Evolutionary conservation across 2,797 vertebrate species (phyloP), one percentile per base, ranked within the genome.

Genomic region (Spondyliosoma cantharus): DNA sequence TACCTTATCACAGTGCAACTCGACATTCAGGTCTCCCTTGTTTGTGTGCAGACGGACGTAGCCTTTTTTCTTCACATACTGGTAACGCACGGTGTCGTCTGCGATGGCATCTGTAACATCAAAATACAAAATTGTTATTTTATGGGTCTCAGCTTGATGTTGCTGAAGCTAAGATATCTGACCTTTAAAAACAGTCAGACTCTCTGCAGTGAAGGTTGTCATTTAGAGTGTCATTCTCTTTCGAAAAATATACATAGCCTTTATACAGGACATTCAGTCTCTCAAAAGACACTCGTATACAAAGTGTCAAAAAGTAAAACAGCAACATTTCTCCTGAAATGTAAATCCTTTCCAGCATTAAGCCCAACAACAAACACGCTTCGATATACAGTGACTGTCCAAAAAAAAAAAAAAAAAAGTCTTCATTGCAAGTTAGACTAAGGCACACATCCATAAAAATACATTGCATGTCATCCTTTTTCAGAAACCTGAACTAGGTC

Each of bases 1-100:
- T 87, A 98, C 97, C 97, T 98, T 96, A 86, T 99, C 97, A 56
- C 97, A 99, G 91, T 99, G 95, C 70, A 99, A 83, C 93, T 99
- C 98, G 46, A 99, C 71, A 83, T 99, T 99, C 9, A 99, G 82
- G 89, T 97, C 97, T 22, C 98, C 98, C 84, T 96, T 96, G 90
- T 94, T 99, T 3, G 98, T 99, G 89, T 97, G 96, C 7, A 99
- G 92, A 65, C 97, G 95, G 60, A 98, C 94, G 0, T 99, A 99
- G 59, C 97, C 97, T 76, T 99, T 99, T 88, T 99, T 99, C 95
- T 98, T 98, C 88, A 99, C 97, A 0, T 97, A 99, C 27, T 90
- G 91, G 93, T 98, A 99, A 12, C 98, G 97, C 64, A 99, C 96
- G 0, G 94, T 81, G 32, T 99, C 97, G 1, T 99, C 98, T 0